A percentile compares a stretch with the other conserved stretches of the same genome.
Evolutionary conservation across 2,888 invertebrate genomes (phyloP).

Genomic region (Leptopterna dolabrata): DNA sequence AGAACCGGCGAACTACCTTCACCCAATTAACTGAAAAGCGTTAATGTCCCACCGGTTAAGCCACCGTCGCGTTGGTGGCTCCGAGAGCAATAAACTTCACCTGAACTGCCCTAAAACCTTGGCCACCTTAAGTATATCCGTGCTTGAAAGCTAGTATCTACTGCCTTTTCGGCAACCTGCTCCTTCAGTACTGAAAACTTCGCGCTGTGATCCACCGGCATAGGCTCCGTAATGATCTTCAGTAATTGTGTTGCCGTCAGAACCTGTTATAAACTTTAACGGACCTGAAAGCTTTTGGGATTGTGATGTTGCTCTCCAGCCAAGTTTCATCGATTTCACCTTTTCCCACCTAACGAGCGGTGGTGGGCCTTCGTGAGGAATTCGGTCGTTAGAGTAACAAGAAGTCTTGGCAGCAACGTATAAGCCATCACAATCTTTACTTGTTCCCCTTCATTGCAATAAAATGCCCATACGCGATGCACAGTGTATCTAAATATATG

Average conservation of each 20-base stretch:
- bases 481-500: too few species aligned
- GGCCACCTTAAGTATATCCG: background rate
- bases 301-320: background rate
- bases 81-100: background rate
- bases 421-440: background rate
- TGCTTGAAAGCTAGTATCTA: background rate
- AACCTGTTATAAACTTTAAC: conserved; percentile 13
- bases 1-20: background rate
- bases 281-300: background rate
- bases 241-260: conserved; percentile 12
- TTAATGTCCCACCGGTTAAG: conserved; percentile 13
- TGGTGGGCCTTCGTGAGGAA: background rate
- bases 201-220: background rate
- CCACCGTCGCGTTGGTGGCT: background rate
- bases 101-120: background rate
- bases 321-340: background rate
- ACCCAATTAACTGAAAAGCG: conserved; percentile 50
- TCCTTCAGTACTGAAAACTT: background rate
- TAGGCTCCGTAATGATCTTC: background rate
- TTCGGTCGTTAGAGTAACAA: background rate
- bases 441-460: background rate
- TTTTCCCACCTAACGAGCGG: background rate
- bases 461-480: too few species aligned
- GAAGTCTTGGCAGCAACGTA: background rate
- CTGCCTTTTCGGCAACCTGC: background rate